phyloP scores from a whole-genome alignment of 2,888 invertebrate species.

The Caenorhabditis japonica region DNA sequence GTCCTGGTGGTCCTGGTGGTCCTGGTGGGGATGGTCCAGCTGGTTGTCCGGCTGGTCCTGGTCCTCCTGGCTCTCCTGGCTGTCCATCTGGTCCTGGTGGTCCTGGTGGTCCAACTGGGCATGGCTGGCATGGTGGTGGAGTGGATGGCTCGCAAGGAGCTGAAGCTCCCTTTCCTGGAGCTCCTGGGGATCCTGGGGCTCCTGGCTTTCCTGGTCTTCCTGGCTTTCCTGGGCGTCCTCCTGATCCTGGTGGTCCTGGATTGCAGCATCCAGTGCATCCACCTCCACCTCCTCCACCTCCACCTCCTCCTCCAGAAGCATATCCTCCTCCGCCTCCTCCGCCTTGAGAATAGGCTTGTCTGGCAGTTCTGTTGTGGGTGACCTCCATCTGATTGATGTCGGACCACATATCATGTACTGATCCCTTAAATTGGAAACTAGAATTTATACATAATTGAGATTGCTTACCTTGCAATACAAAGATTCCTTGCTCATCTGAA shows the following conservation, averaged over 20 bases:
- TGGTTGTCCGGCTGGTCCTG: conserved; percentile 45
- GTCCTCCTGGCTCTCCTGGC: conserved; percentile 55
- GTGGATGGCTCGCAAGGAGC: conserved; percentile 42
- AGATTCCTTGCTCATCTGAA: conserved; percentile 29
- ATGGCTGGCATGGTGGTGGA: conserved; percentile 54
- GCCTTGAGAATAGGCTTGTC: conserved; percentile 34
- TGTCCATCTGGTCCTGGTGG: conserved; percentile 65
- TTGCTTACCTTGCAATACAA: conserved; percentile 47
- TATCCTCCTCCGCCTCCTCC: conserved; percentile 31
- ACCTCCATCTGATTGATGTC: conserved; percentile 33
- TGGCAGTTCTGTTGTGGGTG: conserved; percentile 39
- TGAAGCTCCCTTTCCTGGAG: conserved; percentile 37
- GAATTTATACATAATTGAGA: too few relatives aligned
- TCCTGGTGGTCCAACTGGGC: conserved; percentile 64
- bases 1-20: conserved; percentile 52
- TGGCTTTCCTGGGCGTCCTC: conserved; percentile 48
- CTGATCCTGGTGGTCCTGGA: conserved; percentile 52
- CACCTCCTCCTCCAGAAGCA: conserved; percentile 4
- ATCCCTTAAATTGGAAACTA: conserved; percentile 34
- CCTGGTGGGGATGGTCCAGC: conserved; percentile 37
- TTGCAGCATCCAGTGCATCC: conserved; percentile 51
- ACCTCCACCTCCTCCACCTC: conserved; percentile 31
- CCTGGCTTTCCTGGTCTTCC: conserved; percentile 58
- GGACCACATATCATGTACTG: conserved; percentile 39
- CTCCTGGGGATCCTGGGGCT: conserved; percentile 41